Conservation (phyloP, 2,113 vertebrate genomes). For the Actenoides hombroni region DNA sequence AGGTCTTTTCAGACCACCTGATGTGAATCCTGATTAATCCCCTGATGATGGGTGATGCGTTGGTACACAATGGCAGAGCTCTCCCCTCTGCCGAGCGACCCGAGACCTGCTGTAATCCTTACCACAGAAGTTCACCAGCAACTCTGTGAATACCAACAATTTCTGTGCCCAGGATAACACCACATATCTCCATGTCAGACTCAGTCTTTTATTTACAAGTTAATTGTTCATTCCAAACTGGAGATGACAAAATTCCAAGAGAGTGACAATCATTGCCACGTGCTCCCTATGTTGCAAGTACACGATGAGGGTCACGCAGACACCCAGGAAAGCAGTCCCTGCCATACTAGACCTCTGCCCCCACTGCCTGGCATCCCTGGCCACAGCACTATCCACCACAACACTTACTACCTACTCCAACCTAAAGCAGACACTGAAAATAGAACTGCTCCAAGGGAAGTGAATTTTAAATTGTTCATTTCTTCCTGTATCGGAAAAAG, state of each 20-base stretch:
- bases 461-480: neutral
- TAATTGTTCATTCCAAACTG: neutral
- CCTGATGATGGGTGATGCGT: neutral
- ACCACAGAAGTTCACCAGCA: neutral
- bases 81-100: neutral
- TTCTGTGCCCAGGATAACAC: neutral
- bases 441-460: neutral
- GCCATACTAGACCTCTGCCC: neutral
- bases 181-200: neutral
- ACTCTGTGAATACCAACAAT: neutral
- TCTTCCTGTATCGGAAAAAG: neutral
- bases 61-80: neutral
- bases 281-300: neutral
- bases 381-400: too few species aligned
- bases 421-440: neutral
- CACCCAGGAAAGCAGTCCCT: neutral
- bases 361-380: neutral
- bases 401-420: neutral
- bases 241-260: neutral
- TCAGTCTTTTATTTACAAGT: neutral
- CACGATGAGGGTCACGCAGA: accelerated
- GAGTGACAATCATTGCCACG: neutral
- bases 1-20: constrained; percentile 34
- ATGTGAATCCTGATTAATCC: neutral
- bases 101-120: neutral